Evolutionary conservation across 2,888 invertebrate genomes (phyloP).

Genomic region (Ichneumoninae sp.): DNA sequence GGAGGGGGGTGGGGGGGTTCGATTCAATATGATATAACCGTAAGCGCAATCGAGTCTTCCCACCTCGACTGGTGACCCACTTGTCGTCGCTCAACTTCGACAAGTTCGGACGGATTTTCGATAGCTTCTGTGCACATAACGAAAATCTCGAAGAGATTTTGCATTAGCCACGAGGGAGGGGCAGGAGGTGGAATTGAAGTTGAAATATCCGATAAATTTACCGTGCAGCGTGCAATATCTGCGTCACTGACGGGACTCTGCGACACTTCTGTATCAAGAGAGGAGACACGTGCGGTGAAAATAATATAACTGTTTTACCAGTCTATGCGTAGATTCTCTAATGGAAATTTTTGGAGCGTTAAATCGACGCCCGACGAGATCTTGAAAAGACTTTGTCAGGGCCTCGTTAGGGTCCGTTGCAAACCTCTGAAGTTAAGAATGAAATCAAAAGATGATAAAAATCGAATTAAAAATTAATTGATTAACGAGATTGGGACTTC

Average conservation of each 20-base stretch:
- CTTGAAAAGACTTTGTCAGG: too few relatives aligned
- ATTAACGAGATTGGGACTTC: too few relatives aligned
- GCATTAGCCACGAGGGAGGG: not conserved
- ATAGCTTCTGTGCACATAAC: not conserved
- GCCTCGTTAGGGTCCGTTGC: too few relatives aligned
- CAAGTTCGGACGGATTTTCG: constrained; percentile 2
- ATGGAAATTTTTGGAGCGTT: too few relatives aligned
- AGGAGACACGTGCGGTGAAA: too few relatives aligned
- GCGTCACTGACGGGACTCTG: not conserved
- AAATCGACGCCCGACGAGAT: too few relatives aligned
- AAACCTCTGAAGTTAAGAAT: too few relatives aligned
- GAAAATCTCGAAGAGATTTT: constrained; percentile 3
- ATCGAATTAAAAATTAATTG: too few relatives aligned
- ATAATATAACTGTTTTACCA: too few relatives aligned
- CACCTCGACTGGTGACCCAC: not conserved
- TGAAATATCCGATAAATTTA: not conserved
- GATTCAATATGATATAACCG: not conserved
- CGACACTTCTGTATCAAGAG: not conserved
- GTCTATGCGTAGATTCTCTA: too few relatives aligned
- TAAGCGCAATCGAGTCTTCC: not conserved
- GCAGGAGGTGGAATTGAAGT: not conserved
- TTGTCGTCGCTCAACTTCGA: not conserved
- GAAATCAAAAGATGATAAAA: too few relatives aligned
- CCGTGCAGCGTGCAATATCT: not conserved
- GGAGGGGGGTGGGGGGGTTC: not conserved